Base-by-base conservation (phyloP, 2,113 vertebrate species). In the Chunga burmeisteri region DNA sequence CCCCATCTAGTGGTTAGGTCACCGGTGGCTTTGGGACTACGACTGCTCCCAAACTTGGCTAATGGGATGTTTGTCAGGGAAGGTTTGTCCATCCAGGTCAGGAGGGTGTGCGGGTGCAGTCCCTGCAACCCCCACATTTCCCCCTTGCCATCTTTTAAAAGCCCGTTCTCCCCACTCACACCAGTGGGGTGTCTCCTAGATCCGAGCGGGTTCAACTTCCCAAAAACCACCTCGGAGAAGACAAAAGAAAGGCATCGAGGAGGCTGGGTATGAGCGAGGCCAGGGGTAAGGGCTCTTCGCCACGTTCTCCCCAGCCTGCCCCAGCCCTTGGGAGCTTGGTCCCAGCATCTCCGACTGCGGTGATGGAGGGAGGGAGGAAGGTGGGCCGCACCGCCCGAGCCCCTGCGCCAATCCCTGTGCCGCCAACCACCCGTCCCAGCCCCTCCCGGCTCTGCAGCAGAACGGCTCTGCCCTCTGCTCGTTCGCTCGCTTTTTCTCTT, bases 391-490 rank as follows among this genome's bases (percentile, higher is more conserved):
- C 56, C 68, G 44, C 47, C 78, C n/a, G 73, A 14, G 53, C 44
- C 84, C 62, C 73, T 97, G 96, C 95, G 81, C 98, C 98, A 98
- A 98, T 98, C 92, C 42, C 13, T 1, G 38, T 23, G 30, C 36
- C 63, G 89, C 81, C 91, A 94, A 18, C 40, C 36, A 27, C 30
- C 53, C 59, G n/a, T 68, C 67, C 86, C 92, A 19, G 93, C 97
- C 96, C 94, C 96, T 97, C 97, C 96, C 86, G 68, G 93, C 97
- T 94, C 98, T 98, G 98, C 98, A 95, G 98, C 97, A 98, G 97
- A 97, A 96, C 96, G 79, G 97, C 97, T 93, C 95, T 97, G 98
- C 98, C 97, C 94, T 97, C 94, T 84, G 95, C 81, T 86, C 70
- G 40, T 65, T 95, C 88, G 89, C 93, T 94, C 83, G 86, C 83